A percentile compares a stretch with the other conserved stretches of the same genome.
phyloP scores from a whole-genome alignment of 2,888 invertebrate genomes.

The Serripes groenlandicus region DNA sequence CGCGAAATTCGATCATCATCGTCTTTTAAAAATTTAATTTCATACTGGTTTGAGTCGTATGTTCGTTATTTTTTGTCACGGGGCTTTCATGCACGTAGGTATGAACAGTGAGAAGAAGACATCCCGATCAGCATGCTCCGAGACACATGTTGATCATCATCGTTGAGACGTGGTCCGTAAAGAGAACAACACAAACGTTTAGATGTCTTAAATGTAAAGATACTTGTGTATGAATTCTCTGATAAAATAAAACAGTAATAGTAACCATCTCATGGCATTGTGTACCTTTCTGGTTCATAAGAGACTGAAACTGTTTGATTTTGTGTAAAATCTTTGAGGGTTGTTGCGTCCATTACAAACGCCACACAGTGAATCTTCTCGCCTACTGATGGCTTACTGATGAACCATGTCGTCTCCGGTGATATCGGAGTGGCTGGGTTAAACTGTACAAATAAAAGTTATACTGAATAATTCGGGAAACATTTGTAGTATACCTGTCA shows the following conservation, averaged over 20 bases:
- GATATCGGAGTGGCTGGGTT: slow-evolving; percentile 36
- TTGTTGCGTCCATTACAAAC: slow-evolving; percentile 26
- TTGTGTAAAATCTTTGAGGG: slow-evolving; percentile 31
- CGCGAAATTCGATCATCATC: too few species aligned
- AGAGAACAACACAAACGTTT: neutral
- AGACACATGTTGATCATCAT: too few species aligned
- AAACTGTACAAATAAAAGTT: slow-evolving; percentile 23
- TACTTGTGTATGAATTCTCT: neutral
- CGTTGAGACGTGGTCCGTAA: too few species aligned
- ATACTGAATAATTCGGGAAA: too few species aligned
- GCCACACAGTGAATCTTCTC: slow-evolving; percentile 45
- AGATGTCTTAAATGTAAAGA: neutral
- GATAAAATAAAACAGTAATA: neutral
- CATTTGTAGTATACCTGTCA: too few species aligned
- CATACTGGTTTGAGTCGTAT: too few species aligned
- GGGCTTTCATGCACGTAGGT: too few species aligned
- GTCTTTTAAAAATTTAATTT: too few species aligned
- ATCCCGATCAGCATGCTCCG: too few species aligned
- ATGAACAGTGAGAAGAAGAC: too few species aligned
- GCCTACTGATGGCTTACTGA: slow-evolving; percentile 9
- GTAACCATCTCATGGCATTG: too few species aligned
- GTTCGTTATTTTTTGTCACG: too few species aligned
- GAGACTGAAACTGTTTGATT: slow-evolving; percentile 24
- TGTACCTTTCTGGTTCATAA: slow-evolving; percentile 31
- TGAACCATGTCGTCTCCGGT: slow-evolving; percentile 32